Evolutionary conservation across 2,888 invertebrate genomes (phyloP).

Genomic region (Synergus japonicus): DNA sequence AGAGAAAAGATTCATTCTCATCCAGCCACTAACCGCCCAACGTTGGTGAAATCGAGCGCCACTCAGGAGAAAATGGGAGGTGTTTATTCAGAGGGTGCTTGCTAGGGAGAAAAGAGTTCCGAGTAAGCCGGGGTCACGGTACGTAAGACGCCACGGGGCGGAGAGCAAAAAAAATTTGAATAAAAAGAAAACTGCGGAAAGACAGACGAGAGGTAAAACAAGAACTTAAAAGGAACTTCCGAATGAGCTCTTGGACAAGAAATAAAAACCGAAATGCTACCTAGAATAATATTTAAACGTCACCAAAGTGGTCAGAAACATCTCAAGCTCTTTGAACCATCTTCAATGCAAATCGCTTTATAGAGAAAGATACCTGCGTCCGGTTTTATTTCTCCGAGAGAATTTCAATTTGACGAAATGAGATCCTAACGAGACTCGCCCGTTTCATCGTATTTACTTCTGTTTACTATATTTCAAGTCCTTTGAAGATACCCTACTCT

Average conservation of each 20-base stretch:
- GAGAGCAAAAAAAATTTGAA: background rate
- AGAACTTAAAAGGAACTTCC: constrained; percentile 26
- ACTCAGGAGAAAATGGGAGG: constrained; percentile 32
- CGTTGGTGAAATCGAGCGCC: constrained; percentile 34
- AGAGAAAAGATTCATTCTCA: constrained; percentile 38
- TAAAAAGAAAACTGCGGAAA: constrained; percentile 1
- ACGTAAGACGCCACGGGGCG: constrained; percentile 34
- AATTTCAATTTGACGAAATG: constrained; percentile 15
- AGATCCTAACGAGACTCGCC: constrained; percentile 10
- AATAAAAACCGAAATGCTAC: constrained; percentile 32
- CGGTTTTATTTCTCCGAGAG: background rate
- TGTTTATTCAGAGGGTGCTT: constrained; percentile 39
- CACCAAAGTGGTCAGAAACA: constrained; percentile 35
- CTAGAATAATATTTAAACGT: constrained; percentile 35
- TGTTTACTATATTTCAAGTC: background rate
- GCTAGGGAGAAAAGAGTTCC: constrained; percentile 25
- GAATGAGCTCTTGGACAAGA: background rate
- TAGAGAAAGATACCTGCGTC: background rate
- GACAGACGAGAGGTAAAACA: constrained; percentile 15
- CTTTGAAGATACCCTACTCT: background rate
- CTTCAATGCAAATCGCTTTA: constrained; percentile 31
- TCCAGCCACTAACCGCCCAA: constrained; percentile 38
- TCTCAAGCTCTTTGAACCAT: constrained; percentile 3
- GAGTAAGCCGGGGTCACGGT: constrained; percentile 18
- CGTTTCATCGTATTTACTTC: constrained; percentile 12